A percentile compares a stretch with the other conserved stretches of the same genome.
Evolutionary conservation across 2,113 vertebrate species (phyloP).

Genomic region (Cephalopterus ornatus): DNA sequence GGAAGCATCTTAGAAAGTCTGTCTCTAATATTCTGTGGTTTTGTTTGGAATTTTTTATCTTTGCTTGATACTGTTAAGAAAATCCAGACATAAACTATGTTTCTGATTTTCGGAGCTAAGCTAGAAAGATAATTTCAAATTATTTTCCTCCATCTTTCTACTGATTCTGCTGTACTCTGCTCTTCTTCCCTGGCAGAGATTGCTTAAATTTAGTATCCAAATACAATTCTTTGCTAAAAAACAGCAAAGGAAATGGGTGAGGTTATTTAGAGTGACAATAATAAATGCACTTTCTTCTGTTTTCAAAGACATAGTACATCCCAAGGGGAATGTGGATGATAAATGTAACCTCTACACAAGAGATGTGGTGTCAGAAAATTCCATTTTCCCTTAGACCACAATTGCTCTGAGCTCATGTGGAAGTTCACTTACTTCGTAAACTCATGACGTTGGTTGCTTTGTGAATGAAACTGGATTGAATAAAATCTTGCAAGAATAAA

Average conservation of each 20-base stretch:
- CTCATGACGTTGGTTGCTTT: not conserved
- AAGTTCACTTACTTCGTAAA: not conserved
- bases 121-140: not conserved
- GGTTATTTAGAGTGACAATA: not conserved
- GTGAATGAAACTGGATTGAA: not conserved
- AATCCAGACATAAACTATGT: not conserved
- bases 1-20: not conserved
- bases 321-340: not conserved
- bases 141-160: not conserved
- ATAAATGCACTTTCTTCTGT: not conserved
- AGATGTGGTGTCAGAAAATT: not conserved
- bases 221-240: not conserved
- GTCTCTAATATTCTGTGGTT: not conserved
- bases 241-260: not conserved
- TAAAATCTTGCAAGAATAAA: not conserved
- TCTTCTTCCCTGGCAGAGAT: not conserved
- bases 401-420: fast-evolving
- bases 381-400: not conserved
- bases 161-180: not conserved
- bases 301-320: not conserved
- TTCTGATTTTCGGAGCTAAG: slow-evolving; percentile 15
- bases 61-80: slow-evolving; percentile 3
- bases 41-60: slow-evolving; percentile 20
- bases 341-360: not conserved
- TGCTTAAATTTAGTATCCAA: not conserved